phyloP scores from a whole-genome alignment of 2,113 vertebrate genomes.

The Gobiocypris rarus region DNA sequence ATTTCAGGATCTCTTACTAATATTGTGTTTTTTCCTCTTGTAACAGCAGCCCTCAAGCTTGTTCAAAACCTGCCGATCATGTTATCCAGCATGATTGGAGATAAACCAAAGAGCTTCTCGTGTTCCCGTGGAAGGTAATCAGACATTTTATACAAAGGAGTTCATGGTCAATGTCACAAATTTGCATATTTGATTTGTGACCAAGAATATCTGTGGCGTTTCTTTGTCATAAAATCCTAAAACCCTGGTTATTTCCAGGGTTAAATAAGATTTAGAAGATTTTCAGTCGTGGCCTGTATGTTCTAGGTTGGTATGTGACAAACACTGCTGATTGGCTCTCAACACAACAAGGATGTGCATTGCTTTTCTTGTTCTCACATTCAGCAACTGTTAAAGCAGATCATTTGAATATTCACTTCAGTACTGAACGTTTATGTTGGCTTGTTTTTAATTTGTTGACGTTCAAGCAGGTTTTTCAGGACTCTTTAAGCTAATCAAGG shows the following conservation, averaged over 20 bases:
- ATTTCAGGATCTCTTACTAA: not conserved
- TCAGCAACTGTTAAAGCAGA: not conserved
- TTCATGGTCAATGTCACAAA: not conserved
- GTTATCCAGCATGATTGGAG: not conserved
- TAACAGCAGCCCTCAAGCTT: not conserved
- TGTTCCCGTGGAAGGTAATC: not conserved
- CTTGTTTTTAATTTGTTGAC: constrained; percentile 5
- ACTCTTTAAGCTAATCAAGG: not conserved
- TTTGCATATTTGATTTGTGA: not conserved
- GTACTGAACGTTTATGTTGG: not conserved
- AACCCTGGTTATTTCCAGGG: not conserved
- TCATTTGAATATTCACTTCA: not conserved
- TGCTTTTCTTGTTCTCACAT: not conserved
- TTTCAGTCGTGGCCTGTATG: not conserved
- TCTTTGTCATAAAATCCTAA: not conserved
- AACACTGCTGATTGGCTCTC: not conserved
- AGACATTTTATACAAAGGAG: not conserved
- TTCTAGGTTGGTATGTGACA: not conserved
- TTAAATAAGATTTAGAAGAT: not conserved
- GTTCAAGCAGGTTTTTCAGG: not conserved
- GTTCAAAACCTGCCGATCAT: not conserved
- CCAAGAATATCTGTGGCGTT: not conserved
- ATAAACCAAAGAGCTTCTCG: not conserved
- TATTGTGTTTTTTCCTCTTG: not conserved
- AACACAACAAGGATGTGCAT: not conserved